Evolutionary conservation across 2,888 invertebrate species (phyloP), one percentile per base, ranked within the genome.

Genomic region (Omphaloscelis lunosa): DNA sequence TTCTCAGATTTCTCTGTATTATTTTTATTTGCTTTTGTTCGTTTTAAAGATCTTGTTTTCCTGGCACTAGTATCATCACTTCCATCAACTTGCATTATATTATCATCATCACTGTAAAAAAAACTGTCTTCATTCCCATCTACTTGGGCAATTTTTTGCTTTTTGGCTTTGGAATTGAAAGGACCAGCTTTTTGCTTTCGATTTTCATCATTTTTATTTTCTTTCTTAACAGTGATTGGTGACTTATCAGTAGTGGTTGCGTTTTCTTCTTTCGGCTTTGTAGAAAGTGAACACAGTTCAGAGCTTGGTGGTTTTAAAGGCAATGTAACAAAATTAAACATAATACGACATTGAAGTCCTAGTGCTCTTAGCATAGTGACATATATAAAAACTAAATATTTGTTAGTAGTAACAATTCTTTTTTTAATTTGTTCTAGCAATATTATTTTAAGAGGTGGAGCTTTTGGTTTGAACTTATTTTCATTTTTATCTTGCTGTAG

Each of bases 341-440:
- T 97, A 53, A 99, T 93, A 70, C 99, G 97, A 89, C 98, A 98
- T 90, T 98, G 98, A 78, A 99, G 95, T 0, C 99, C 99, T 86
- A 99, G 97, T 61, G 98, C 97, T 91, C 99, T 97, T 67, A 98
- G 93, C 89, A 98, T 97, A 41, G 98, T 97, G 56, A 99, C 97
- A 94, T 98, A 99, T 89, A 99, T 97, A 89, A 98, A 97, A 71
- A 98, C 97, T 81, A 98, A 96, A 95, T 98, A 98, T 89, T 98
- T 97, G 84, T 97, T 97, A 89, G 97, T 97, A 56, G 97, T 95
- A 1, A 98, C 97, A 82, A 97, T 96, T 92, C 97, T 97, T 68
- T 95, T 97, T 86, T 97, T 96, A n/a, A 98, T 97, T 93, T 97
- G 97, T 68, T 95, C 90, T 70, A 97, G 92, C 74, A 98, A 91